phyloP scores from a whole-genome alignment of 2,113 vertebrate genomes.

The Lynx canadensis region DNA sequence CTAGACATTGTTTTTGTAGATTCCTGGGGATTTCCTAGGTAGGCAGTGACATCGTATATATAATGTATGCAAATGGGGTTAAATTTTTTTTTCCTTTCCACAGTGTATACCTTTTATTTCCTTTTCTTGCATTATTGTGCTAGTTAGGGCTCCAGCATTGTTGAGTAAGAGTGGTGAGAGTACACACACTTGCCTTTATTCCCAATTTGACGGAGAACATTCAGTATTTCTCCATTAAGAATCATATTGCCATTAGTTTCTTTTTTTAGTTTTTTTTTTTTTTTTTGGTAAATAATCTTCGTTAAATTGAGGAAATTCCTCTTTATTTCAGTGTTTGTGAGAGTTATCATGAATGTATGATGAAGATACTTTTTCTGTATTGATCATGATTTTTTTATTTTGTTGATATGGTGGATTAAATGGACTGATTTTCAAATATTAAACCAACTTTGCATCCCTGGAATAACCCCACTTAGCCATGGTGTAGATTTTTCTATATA shows the following conservation, averaged over 20 bases:
- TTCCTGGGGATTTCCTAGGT: neutral
- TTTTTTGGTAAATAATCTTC: neutral
- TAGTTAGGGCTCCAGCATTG: neutral
- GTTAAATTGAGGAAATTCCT: neutral
- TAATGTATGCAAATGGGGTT: neutral
- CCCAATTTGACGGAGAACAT: neutral
- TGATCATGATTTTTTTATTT: neutral
- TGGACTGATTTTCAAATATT: neutral
- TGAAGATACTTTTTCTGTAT: neutral
- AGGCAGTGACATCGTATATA: neutral
- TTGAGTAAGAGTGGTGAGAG: neutral
- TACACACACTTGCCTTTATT: neutral
- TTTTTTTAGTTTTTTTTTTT: neutral
- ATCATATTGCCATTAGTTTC: neutral
- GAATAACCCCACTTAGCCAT: neutral
- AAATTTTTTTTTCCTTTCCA: neutral
- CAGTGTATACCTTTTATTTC: neutral
- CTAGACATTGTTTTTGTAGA: neutral
- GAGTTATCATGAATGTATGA: neutral
- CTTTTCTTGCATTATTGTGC: neutral
- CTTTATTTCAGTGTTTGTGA: neutral
- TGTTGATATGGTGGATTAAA: neutral
- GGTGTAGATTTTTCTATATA: neutral
- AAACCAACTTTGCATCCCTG: neutral
- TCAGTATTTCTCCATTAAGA: neutral